Evolutionary conservation across 1,140 invertebrate genomes (phyloP), one percentile per base, ranked within the genome.

Genomic region (Phortica variegata): DNA sequence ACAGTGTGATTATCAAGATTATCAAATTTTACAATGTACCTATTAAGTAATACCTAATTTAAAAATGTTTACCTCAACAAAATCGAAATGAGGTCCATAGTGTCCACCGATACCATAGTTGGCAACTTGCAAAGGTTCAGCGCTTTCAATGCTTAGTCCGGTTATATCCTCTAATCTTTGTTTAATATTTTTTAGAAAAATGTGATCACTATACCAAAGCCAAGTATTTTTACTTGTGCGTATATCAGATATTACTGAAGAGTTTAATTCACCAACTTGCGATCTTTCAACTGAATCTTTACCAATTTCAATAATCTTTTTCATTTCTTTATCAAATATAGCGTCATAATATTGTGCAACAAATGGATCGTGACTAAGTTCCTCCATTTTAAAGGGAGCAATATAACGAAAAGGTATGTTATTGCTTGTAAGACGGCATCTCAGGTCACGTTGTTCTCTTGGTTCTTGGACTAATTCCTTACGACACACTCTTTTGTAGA

Each of bases 41-140:
- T n/a, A n/a, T n/a, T n/a, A n/a, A 15, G 93, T 95, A 57, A 97
- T 91, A 16, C 94, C 95, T 78, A 97, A 97, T 79, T 97, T 97
- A n/a, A n/a, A n/a, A 79, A n/a, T 95, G 91, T 70, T 88, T 85
- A 80, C 49, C 31, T 49, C 39, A 21, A 65, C 74, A 42, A 72
- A 86, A 71, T 88, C 86, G 79, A 79, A 87, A 63, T 88, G 86
- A 21, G 86, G 84, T 58, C 86, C 85, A 65, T 88, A 87, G 65
- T 88, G 85, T 1, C 86, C 87, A 32, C 86, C 87, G 47, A 87
- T 79, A 7, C 86, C 86, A 75, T 87, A 88, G 58, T 87, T 87
- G 29, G 80, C 81, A 40, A 87, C 49, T 80, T 97, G 90, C 33
- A 95, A 79, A 73, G 94, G 93, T 78, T 97, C 94, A 0, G 93